Conservation (phyloP, 2,797 vertebrate species). For the Emydoidea blandingii region DNA sequence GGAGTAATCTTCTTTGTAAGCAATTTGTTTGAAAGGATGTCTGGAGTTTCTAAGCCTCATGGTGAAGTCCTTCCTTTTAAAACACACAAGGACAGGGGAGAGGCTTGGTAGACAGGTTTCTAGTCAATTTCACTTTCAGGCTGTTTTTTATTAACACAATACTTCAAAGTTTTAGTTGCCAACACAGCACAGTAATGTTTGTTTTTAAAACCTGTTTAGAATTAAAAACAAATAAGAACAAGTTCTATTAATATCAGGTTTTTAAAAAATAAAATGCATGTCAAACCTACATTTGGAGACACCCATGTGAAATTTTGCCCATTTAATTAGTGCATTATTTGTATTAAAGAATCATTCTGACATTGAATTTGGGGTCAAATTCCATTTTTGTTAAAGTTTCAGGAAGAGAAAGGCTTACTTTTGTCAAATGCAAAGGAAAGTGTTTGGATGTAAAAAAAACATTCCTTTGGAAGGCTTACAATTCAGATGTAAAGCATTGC, state of each 20-base stretch:
- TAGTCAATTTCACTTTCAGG: not conserved
- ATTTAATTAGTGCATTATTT: not conserved
- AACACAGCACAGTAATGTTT: not conserved
- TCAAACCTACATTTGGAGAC: not conserved
- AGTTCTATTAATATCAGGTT: not conserved
- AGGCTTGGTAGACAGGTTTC: not conserved
- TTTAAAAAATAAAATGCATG: not conserved
- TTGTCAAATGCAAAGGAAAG: not conserved
- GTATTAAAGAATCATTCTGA: not conserved
- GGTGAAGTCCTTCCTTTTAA: not conserved
- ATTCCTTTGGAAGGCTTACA: not conserved
- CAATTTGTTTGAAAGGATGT: not conserved
- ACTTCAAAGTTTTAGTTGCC: not conserved
- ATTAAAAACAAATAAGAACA: not conserved
- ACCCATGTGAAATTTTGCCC: not conserved
- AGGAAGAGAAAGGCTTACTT: not conserved
- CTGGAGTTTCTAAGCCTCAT: not conserved
- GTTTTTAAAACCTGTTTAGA: not conserved
- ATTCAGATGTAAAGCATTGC: not conserved
- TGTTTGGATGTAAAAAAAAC: not conserved
- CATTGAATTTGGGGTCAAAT: not conserved
- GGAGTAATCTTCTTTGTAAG: not conserved
- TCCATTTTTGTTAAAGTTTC: not conserved
- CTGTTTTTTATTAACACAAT: not conserved
- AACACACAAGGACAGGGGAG: not conserved